Conservation (phyloP, 2,888 invertebrate species). For the Dynastes grantii region DNA sequence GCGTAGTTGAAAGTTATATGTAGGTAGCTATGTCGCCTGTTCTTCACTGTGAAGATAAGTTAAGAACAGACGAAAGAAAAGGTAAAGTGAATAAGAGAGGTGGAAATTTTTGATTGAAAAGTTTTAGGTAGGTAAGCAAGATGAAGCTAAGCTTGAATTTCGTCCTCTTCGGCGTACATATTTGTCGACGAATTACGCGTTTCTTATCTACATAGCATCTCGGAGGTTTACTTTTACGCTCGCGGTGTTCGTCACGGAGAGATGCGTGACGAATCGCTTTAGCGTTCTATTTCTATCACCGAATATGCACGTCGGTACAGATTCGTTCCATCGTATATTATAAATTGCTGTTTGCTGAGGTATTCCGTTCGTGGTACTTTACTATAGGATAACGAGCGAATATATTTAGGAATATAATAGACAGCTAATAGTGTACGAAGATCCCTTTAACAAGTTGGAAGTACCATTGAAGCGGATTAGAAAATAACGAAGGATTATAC, state of each 20-base stretch:
- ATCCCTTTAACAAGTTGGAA: too few relatives aligned
- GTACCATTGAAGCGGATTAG: too few relatives aligned
- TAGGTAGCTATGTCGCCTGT: not conserved
- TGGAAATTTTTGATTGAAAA: constrained; percentile 40
- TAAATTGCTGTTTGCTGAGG: too few relatives aligned
- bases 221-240: constrained; percentile 13
- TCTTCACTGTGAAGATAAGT: too few relatives aligned
- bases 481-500: too few relatives aligned
- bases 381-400: too few relatives aligned
- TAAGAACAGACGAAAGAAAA: not conserved
- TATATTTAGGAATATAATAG: too few relatives aligned
- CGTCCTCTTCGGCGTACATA: constrained; percentile 6
- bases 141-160: constrained; percentile 15
- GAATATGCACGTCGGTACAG: not conserved
- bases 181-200: constrained; percentile 26
- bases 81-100: constrained; percentile 15
- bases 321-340: too few relatives aligned
- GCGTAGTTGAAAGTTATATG: not conserved
- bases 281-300: not conserved
- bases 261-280: not conserved
- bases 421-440: too few relatives aligned
- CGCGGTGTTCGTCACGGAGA: not conserved
- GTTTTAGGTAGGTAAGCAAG: constrained; percentile 4
- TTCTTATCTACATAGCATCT: constrained; percentile 10
- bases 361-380: too few relatives aligned